Base-by-base conservation (phyloP, 2,113 vertebrate species). In the Aptenodytes patagonicus region DNA sequence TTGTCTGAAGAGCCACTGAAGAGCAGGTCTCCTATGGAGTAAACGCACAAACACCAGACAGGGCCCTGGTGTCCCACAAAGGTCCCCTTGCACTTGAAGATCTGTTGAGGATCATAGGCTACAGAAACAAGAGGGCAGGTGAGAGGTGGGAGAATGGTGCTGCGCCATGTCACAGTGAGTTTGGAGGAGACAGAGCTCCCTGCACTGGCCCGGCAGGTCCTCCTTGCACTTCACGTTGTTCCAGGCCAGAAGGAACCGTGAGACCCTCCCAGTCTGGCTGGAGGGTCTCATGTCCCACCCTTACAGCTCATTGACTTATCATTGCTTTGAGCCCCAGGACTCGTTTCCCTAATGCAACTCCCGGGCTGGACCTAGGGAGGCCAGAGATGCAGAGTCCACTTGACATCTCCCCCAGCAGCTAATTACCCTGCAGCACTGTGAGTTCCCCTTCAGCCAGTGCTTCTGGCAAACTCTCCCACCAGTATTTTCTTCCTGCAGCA, bases 61-160 rank as follows among this genome's bases (percentile, higher is more conserved):
- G 99, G 99, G 80, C 99, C 99, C 97, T 99, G 99, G 97, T 99
- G 99, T 25, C 99, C 99, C 78, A 99, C 99, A 36, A 99, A 99
- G 17, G 99, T 99, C 31, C 99, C 99, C 96, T 99, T 99, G 97
- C 99, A 99, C 97, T 99, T 99, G 97, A 99, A 99, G 98, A 99
- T 99, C 98, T 99, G 99, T 98, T 99, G 99, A 17, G 99, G 99
- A 87, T 99, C 99, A 6, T 99, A 99, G 24, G 99, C 99, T 99
- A 94, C 36, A 44, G 76, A 47, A 73, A 87, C 1, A 42, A 95
- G 82, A 69, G 60, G 29, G 22, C 38, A 46, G 55, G 68, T 92
- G 49, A 97, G 90, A 40, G 32, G 12, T 7, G 55, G 25, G 31
- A 52, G 15, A 28, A 54, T 2, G 38, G 29, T 18, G 25, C 61